Percentiles rank a stretch among this genome's conserved stretches.
Evolutionary conservation across 2,113 vertebrate species (phyloP).

Genomic region (Pluvianellus socialis): DNA sequence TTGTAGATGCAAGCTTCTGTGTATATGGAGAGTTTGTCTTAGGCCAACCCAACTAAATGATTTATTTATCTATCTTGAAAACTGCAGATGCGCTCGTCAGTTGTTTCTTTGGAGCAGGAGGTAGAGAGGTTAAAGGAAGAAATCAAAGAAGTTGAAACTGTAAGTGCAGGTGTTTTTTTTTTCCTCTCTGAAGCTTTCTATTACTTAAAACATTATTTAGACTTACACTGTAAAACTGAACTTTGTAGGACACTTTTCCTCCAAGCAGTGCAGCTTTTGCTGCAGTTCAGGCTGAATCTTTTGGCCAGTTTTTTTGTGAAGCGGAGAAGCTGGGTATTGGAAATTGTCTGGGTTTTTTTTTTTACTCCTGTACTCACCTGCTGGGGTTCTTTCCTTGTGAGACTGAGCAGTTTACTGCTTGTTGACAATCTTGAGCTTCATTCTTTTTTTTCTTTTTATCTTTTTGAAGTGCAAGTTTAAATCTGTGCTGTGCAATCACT

Average conservation of each 20-base stretch:
- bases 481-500: not conserved
- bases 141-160: slow-evolving; percentile 86
- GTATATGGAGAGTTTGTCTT: not conserved
- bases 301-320: not conserved
- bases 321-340: not conserved
- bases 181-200: not conserved
- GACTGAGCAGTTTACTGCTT: not conserved
- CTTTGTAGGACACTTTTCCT: not conserved
- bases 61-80: not conserved
- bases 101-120: slow-evolving; percentile 83
- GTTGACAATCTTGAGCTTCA: not conserved
- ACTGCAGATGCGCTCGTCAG: slow-evolving; percentile 81
- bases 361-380: not conserved
- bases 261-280: not conserved
- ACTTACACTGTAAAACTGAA: not conserved
- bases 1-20: fast-evolving
- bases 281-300: not conserved
- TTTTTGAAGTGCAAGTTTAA: not conserved
- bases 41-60: not conserved
- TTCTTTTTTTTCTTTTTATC: not conserved
- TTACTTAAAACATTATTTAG: not conserved
- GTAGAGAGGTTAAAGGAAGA: slow-evolving; percentile 83
- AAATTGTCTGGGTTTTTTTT: not conserved
- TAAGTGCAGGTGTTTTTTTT: slow-evolving; percentile 55
- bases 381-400: not conserved